phyloP scores from a whole-genome alignment of 2,888 invertebrate genomes.

The Lepetodrilus schrolli region DNA sequence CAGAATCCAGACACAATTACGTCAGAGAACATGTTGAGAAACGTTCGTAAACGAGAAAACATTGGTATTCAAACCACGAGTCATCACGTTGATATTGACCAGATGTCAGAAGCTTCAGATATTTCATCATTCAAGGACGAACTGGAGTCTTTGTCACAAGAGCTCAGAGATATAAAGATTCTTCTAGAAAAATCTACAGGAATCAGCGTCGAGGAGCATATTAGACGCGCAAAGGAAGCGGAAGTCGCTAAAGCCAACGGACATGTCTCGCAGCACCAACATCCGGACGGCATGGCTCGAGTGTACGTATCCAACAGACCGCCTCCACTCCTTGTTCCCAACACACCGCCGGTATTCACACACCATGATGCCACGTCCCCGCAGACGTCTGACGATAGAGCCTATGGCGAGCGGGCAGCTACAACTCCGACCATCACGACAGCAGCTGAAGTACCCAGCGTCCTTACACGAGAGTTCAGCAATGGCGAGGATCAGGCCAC shows the following conservation, averaged over 20 bases:
- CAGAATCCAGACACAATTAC: not conserved
- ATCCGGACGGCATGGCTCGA: not conserved
- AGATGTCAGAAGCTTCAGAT: constrained; percentile 45
- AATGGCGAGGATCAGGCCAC: not conserved
- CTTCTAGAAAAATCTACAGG: constrained; percentile 57
- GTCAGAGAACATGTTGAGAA: constrained; percentile 2
- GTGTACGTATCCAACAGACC: constrained; percentile 6
- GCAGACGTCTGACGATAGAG: not conserved
- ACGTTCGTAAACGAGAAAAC: constrained; percentile 27
- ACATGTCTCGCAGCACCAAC: not conserved
- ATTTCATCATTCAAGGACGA: constrained; percentile 42
- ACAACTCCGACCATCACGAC: not conserved
- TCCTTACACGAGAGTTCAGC: not conserved
- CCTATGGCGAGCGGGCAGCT: not conserved
- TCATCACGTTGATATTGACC: constrained; percentile 19
- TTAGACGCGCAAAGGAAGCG: not conserved
- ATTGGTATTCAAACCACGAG: constrained; percentile 30
- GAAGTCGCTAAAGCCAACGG: not conserved
- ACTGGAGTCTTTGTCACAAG: constrained; percentile 51
- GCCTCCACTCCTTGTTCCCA: not conserved
- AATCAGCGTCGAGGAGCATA: constrained; percentile 39
- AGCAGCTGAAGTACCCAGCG: not conserved
- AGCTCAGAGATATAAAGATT: constrained; percentile 54
- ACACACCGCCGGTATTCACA: not conserved
- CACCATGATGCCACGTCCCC: not conserved